phyloP scores from a whole-genome alignment of 2,888 invertebrate genomes.

The Agonopterix arenella region DNA sequence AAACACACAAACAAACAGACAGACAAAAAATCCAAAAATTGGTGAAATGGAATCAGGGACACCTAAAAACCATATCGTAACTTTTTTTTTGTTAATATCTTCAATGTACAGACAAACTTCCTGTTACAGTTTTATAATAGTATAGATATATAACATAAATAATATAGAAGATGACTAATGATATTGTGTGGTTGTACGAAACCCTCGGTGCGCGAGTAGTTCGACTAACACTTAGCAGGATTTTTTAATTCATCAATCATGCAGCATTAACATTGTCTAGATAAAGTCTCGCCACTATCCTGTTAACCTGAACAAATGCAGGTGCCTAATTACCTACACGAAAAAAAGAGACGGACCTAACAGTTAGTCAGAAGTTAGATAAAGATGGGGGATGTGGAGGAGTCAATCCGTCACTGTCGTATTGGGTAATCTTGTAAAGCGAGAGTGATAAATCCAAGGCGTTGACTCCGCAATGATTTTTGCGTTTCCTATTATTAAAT shows the following conservation, averaged over 20 bases:
- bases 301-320: slow-evolving; percentile 66
- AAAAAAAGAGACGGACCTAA: slow-evolving; percentile 30
- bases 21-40: too few species aligned
- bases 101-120: too few species aligned
- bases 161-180: too few species aligned
- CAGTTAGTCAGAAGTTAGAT: slow-evolving; percentile 20
- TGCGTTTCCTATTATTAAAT: slow-evolving; percentile 52
- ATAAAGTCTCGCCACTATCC: slow-evolving; percentile 57
- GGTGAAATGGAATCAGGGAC: too few species aligned
- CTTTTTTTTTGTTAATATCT: too few species aligned
- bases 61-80: too few species aligned
- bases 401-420: slow-evolving; percentile 73
- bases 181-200: background rate
- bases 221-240: too few species aligned
- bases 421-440: slow-evolving; percentile 67
- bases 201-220: too few species aligned
- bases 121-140: too few species aligned
- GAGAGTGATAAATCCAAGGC: slow-evolving; percentile 62
- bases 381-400: slow-evolving; percentile 29
- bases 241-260: slow-evolving; percentile 54
- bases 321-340: slow-evolving; percentile 62
- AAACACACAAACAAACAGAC: too few species aligned
- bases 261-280: slow-evolving; percentile 61
- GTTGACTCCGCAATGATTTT: slow-evolving; percentile 53
- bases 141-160: too few species aligned